Evolutionary conservation across 92 coral and sea anemone genomes (phyloP).

Genomic region (Scolanthus callimorphus): DNA sequence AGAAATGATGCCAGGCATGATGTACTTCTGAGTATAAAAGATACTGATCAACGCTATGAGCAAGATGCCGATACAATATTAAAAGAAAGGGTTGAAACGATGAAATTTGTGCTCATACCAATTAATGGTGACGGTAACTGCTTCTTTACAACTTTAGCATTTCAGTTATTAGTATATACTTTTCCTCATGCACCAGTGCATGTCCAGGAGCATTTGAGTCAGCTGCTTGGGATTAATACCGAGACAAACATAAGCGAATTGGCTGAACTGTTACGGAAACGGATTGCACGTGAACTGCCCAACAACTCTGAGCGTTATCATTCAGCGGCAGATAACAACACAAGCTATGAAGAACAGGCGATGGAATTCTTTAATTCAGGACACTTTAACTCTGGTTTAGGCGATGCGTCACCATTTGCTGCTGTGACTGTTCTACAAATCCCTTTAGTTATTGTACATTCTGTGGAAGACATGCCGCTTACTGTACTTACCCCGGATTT

Average conservation of each 20-base stretch:
- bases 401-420: slow-evolving; percentile 27
- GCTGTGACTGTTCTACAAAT: slow-evolving; percentile 25
- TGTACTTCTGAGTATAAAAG: too few species aligned
- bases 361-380: slow-evolving; percentile 16
- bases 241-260: slow-evolving; percentile 3
- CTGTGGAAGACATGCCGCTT: slow-evolving; percentile 2
- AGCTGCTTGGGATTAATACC: too few species aligned
- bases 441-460: slow-evolving; percentile 6
- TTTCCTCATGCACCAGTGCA: not conserved
- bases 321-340: not conserved
- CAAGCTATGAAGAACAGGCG: slow-evolving; percentile 8
- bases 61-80: too few species aligned
- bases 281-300: slow-evolving; percentile 24
- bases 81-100: too few species aligned
- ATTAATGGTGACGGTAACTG: slow-evolving; percentile 31
- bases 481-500: not conserved
- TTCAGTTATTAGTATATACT: slow-evolving; percentile 10
- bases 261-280: slow-evolving; percentile 21
- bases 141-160: slow-evolving; percentile 24
- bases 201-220: slow-evolving; percentile 2
- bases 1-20: not conserved
- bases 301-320: slow-evolving; percentile 8
- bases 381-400: slow-evolving; percentile 18
- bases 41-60: too few species aligned
- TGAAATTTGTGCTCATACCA: slow-evolving; percentile 4